phyloP scores from a whole-genome alignment of 1,140 invertebrate species.

The Drosophila chauvacae region DNA sequence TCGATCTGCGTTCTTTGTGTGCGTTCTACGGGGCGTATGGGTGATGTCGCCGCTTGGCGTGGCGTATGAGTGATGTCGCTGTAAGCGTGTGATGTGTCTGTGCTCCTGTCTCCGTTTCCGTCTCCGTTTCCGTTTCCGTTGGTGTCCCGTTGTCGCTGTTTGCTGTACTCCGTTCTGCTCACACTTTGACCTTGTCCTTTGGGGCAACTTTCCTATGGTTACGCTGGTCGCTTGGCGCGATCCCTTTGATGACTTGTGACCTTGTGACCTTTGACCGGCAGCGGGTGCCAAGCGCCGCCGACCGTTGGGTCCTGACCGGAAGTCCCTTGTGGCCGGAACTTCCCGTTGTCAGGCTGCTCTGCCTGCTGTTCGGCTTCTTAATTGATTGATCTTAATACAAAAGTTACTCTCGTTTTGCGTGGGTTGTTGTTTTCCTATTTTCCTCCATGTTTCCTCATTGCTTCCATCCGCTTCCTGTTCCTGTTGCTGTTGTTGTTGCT shows the following conservation, averaged over 20 bases:
- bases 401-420: constrained; percentile 23
- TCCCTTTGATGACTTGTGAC: constrained; percentile 44
- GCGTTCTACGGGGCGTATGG: constrained; percentile 50
- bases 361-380: constrained; percentile 4
- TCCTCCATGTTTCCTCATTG: constrained; percentile 24
- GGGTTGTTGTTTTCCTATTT: constrained; percentile 25
- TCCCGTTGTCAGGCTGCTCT: background rate
- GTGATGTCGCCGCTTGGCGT: constrained; percentile 39
- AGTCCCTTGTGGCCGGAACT: constrained; percentile 9
- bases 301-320: constrained; percentile 25
- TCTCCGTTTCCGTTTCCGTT: constrained; percentile 24
- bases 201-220: constrained; percentile 46
- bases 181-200: constrained; percentile 50
- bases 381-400: constrained; percentile 21
- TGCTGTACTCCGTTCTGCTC: constrained; percentile 29
- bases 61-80: constrained; percentile 50
- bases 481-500: constrained; percentile 8
- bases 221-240: constrained; percentile 34
- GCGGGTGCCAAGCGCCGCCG: constrained; percentile 37
- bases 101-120: constrained; percentile 17
- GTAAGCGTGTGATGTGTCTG: constrained; percentile 24
- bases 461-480: constrained; percentile 24
- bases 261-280: constrained; percentile 33
- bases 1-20: constrained; percentile 2
- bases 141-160: constrained; percentile 24